Evolutionary conservation across 2,113 vertebrate species (phyloP).

Genomic region (Leptobrachium ailaonicum): DNA sequence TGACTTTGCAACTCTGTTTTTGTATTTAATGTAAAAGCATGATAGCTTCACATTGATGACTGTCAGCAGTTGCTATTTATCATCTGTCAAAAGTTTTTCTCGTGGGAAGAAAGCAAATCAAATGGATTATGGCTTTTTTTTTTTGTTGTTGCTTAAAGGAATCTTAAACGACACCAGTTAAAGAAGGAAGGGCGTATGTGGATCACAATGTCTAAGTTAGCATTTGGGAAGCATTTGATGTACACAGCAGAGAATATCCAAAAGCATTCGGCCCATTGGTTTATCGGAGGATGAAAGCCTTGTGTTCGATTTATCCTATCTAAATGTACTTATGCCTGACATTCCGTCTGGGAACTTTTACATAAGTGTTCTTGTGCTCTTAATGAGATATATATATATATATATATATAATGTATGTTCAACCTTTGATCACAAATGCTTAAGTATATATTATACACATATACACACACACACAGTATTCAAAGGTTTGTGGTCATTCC

Average conservation of each 20-base stretch:
- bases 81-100: conserved; percentile 89
- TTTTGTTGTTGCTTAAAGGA: conserved; percentile 83
- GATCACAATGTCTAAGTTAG: conserved; percentile 66
- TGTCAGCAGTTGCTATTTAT: conserved; percentile 93
- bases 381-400: too few relatives aligned
- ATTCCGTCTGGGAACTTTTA: too few relatives aligned
- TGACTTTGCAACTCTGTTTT: conserved; percentile 85
- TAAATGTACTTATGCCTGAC: too few relatives aligned
- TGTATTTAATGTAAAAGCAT: conserved; percentile 86
- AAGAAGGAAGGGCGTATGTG: conserved; percentile 71
- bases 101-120: conserved; percentile 89
- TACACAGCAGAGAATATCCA: conserved; percentile 58
- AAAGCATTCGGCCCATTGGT: conserved; percentile 48
- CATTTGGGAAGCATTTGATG: conserved; percentile 67
- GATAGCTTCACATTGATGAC: conserved; percentile 83
- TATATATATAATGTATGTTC: too few relatives aligned
- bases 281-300: not conserved
- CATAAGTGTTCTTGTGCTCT: too few relatives aligned
- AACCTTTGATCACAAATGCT: too few relatives aligned
- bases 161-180: conserved; percentile 80
- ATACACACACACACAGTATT: too few relatives aligned
- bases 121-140: conserved; percentile 86
- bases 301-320: too few relatives aligned
- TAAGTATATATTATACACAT: too few relatives aligned
- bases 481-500: too few relatives aligned